Base-by-base conservation (phyloP, 2,797 vertebrate species). In the Chelmon rostratus region DNA sequence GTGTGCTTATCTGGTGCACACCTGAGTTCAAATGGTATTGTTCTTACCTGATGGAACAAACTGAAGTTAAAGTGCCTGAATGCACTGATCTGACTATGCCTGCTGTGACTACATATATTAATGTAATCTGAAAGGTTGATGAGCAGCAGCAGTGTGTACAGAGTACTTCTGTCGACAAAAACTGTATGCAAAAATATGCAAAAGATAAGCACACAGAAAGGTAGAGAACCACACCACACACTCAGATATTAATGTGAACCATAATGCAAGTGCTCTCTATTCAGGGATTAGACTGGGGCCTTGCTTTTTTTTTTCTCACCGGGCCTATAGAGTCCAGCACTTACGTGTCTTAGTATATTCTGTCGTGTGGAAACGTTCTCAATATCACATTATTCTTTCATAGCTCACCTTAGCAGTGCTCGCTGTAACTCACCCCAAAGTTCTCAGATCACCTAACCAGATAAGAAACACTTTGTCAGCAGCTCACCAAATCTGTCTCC, bases 351-450 rank as follows among this genome's bases (percentile, higher is more conserved):
- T 62, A 6, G 83, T 81, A 46, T 79, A 81, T 82, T 79, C 89
- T 83, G 78, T 79, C 76, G 54, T 73, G 86, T 89, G 92, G 92
- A 94, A 91, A 89, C 72, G 82, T 90, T 95, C 95, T 95, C 95
- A 82, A 83, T 95, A 91, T 95, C 95, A 92, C 94, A 95, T 96
- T 95, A 95, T 95, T 95, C 92, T 95, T 95, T 95, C 88, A 95
- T 95, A 91, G 93, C 89, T 91, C 90, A 89, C 93, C 94, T 93
- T 90, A 78, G 91, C 86, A 63, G 84, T 69, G 82, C 83, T 86
- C 85, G 78, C 87, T 94, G 94, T 94, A 94, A 94, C 94, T 93
- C 91, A 93, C 88, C 94, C 93, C 90, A 86, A 89, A 89, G 85
- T 91, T 93, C 95, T 96, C 94, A 94, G 94, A 95, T 96, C 95